Base-by-base conservation (phyloP, 30 jellyfish, hydroid and myxozoan genomes). In the Mastigias papua region DNA sequence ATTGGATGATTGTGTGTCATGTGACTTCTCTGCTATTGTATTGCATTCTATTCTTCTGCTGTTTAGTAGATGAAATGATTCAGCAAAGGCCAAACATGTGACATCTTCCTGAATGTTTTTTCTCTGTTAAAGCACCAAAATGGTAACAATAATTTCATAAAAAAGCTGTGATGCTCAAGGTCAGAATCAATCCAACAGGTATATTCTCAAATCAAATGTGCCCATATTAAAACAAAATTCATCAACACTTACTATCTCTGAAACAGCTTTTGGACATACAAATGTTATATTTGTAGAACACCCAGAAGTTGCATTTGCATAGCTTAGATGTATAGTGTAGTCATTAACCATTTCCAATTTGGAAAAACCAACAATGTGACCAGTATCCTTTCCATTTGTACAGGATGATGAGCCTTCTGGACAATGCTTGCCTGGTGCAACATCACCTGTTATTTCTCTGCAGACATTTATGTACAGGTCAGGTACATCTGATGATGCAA, bases 331-430 rank as follows among this genome's bases (percentile, higher is more conserved):
- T 1, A 82, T 57, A 32, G 79, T 81, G 65, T 73, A 91, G 28
- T 90, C 90, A 70, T 90, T 69, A n/a, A 75, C 82, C 49, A 90
- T 46, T 23, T 32, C 63, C 50, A 90, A 68, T 22, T 68, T 35
- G 10, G 97, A 72, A 81, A 68, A 90, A 60, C 62, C 22, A 1
- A 34, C 74, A 46, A 90, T 90, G 15, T 72, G 46, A 21, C 97
- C 97, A 15, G n/a, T 72, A 23, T 73, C 81, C 23, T 49, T 48
- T 20, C 87, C 77, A 81, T 67, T 51, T 25, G 65, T 48, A 32
- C 94, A 90, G 8, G 97, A 91, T n/a, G 97, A 81, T 65, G 97
- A 37, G 19, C 94, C 94, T 28, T 22, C 13, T 61, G 95, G 95
- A 57, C 94, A 90, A 2, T 61, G 15, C 28, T 64, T 81, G 49